Evolutionary conservation across 2,113 vertebrate species (phyloP), one percentile per base, ranked within the genome.

Genomic region (Xiphophorus hellerii): DNA sequence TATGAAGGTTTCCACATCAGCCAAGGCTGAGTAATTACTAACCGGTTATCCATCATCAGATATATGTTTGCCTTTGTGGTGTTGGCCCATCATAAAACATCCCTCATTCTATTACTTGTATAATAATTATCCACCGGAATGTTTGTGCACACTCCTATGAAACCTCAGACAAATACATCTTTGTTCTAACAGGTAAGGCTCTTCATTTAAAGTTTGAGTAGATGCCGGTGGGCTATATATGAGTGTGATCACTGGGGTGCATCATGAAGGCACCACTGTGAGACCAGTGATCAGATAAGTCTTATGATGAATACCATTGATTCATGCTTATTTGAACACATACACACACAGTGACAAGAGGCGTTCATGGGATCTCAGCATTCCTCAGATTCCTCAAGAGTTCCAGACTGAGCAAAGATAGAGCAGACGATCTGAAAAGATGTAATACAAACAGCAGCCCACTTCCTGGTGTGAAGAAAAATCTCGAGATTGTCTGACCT

Each of bases 321-420:
- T 92, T 92, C 84, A 82, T 81, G 74, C 63, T 83, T 84, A 73
- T 88, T 88, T 84, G 33, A 22, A 58, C 70, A 63, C 62, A 66
- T 20, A 66, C 76, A 62, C 39, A 68, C 71, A 75, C 62, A 78
- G 62, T 73, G 68, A 77, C 66, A 74, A 71, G 88, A 82, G 65
- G 75, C 22, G 12, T 83, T 88, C 71, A 76, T n/a, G 80, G 84
- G 82, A 85, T 81, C 87, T 58, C 78, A 83, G 67, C 88, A 88
- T 93, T 90, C 89, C 60, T 77, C 66, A 84, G 80, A 91, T 92
- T 92, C 91, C 91, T 88, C 63, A 81, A 77, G 39, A 80, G 76
- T 78, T 84, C 84, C 78, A 79, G 84, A 74, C 69, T 85, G 84
- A 82, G 42, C 76, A 85, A 78, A 82, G 76, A 87, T 76, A 79